Conservation (phyloP, 2,113 vertebrate genomes). For the Aleadryas rufinucha region DNA sequence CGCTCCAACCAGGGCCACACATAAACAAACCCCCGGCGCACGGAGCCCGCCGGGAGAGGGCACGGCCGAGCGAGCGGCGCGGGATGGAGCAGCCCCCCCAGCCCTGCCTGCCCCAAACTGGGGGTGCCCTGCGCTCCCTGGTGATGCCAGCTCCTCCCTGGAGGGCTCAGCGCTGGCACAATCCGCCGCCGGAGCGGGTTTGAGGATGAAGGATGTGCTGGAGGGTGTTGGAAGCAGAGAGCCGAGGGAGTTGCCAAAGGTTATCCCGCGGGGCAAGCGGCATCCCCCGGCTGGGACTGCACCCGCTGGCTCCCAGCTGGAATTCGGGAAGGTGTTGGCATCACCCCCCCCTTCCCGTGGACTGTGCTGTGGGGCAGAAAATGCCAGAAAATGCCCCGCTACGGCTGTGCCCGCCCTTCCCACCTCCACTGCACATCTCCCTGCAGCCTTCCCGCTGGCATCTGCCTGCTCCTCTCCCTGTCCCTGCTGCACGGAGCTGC, state of each 20-base stretch:
- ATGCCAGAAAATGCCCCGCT: not conserved
- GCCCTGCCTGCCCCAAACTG: not conserved
- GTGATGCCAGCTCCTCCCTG: not conserved
- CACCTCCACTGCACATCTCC: accelerated
- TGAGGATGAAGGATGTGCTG: not conserved
- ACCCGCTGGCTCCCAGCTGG: not conserved
- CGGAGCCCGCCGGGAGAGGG: not conserved
- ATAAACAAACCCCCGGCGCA: not conserved
- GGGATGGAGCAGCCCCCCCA: not conserved
- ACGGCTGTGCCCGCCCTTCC: not conserved
- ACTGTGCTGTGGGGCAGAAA: not conserved
- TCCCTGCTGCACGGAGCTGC: accelerated
- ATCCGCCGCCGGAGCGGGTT: not conserved
- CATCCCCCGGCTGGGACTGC: not conserved
- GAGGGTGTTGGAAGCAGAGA: not conserved
- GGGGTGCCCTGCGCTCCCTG: not conserved
- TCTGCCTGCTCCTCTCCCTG: not conserved
- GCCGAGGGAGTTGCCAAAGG: not conserved
- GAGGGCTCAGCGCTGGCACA: not conserved
- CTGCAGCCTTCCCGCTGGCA: not conserved
- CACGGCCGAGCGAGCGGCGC: not conserved
- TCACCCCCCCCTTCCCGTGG: accelerated
- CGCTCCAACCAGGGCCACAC: slow-evolving; percentile 23
- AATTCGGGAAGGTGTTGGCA: not conserved
- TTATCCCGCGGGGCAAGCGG: not conserved